A percentile compares a stretch with the other conserved stretches of the same genome.
These are phyloP conservation scores for Neodiprion lecontei DNA, from an alignment of 1,140 invertebrate species.

Conservation along the genomic window DNA sequence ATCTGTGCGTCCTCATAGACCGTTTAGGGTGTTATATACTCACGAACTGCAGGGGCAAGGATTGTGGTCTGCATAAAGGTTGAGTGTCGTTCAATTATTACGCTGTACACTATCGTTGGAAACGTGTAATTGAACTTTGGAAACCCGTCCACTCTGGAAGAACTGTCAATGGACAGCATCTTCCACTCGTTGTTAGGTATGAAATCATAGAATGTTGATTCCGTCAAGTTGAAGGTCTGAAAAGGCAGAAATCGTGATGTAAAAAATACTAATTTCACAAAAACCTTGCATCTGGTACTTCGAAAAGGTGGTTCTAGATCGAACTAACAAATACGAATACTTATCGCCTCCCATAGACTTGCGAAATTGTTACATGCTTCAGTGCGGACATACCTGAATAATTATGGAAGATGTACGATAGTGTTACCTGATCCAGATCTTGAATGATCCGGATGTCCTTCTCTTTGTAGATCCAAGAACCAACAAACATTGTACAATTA, in stretches of 20 bases:
- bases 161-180: slow-evolving; percentile 41
- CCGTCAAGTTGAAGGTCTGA: no score
- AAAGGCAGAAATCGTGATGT: no score
- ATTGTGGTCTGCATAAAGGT: slow-evolving; percentile 47
- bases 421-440: no score
- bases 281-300: no score
- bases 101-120: slow-evolving; percentile 53
- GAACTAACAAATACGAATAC: no score
- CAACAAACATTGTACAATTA: slow-evolving; percentile 50
- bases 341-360: no score
- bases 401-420: no score
- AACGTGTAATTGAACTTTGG: slow-evolving; percentile 54
- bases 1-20: no score
- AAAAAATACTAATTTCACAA: no score
- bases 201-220: slow-evolving; percentile 28
- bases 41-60: slow-evolving; percentile 61
- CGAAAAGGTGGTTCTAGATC: no score
- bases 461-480: slow-evolving; percentile 65
- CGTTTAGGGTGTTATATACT: slow-evolving; percentile 10
- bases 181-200: slow-evolving; percentile 49
- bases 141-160: slow-evolving; percentile 27
- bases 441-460: slow-evolving; percentile 61
- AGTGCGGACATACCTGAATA: no score
- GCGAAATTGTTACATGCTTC: no score
- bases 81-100: slow-evolving; percentile 57